Percentiles rank a stretch among this genome's conserved stretches.
Evolutionary conservation across 2,113 vertebrate species (phyloP).

Genomic region (Microcebus jonahi): DNA sequence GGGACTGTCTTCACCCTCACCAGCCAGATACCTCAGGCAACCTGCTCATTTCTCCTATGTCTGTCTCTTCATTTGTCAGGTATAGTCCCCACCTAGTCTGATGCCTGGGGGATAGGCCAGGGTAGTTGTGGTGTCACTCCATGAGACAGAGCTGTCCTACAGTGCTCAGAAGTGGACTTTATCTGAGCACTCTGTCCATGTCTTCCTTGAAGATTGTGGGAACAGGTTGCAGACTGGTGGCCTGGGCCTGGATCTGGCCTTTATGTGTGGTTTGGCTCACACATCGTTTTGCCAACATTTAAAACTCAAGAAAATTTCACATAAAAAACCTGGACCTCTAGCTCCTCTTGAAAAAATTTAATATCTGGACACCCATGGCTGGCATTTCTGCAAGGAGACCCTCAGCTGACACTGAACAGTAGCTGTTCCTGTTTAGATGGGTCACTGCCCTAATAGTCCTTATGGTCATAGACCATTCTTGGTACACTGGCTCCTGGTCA

Average conservation of each 20-base stretch:
- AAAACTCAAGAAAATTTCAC: slow-evolving; percentile 8
- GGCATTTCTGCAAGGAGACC: background rate
- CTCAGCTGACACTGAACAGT: background rate
- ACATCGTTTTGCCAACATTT: slow-evolving; percentile 5
- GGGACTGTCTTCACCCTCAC: background rate
- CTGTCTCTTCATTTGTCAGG: background rate
- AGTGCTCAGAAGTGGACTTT: background rate
- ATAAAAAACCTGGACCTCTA: background rate
- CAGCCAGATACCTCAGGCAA: background rate
- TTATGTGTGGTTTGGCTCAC: background rate
- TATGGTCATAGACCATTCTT: background rate
- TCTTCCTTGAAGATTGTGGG: background rate
- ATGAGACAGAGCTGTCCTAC: background rate
- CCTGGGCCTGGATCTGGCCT: background rate
- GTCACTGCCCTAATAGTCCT: background rate
- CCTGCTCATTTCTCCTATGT: background rate
- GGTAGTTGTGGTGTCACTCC: background rate
- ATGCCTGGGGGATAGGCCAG: background rate
- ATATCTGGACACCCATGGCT: background rate
- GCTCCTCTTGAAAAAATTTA: background rate
- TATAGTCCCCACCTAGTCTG: background rate
- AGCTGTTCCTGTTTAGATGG: background rate
- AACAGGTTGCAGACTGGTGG: background rate
- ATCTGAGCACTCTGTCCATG: background rate
- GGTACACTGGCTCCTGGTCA: background rate